A percentile compares a stretch with the other conserved stretches of the same genome.
Evolutionary conservation across 2,888 invertebrate genomes (phyloP).

Genomic region (Agrotis ipsilon): DNA sequence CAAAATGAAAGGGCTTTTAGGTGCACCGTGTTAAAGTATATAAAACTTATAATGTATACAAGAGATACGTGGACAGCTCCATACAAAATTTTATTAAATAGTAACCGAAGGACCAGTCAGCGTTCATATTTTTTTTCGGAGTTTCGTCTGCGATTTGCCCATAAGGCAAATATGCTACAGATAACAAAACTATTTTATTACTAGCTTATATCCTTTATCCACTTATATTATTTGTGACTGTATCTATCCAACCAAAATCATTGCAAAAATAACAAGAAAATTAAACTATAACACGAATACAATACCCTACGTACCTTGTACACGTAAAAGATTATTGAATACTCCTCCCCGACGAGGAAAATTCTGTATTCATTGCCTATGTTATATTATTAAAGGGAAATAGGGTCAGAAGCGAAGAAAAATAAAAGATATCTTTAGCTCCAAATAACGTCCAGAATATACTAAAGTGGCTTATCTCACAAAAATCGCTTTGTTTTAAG

Average conservation of each 20-base stretch:
- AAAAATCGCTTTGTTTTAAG: constrained; percentile 8
- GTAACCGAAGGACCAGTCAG: neutral
- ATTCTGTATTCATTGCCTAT: constrained; percentile 72
- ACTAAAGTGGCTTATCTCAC: constrained; percentile 36
- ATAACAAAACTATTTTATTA: neutral
- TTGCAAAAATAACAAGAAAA: constrained; percentile 43
- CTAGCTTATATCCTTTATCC: neutral
- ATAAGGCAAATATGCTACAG: neutral
- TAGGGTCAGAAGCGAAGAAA: constrained; percentile 77
- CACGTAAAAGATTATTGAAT: constrained; percentile 73
- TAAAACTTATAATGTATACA: neutral
- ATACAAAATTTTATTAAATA: neutral
- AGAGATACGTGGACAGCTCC: neutral
- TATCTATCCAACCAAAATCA: constrained; percentile 7
- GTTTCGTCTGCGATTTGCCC: neutral
- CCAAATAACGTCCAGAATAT: constrained; percentile 60
- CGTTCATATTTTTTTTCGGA: neutral
- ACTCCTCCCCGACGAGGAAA: constrained; percentile 66
- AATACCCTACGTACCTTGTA: constrained; percentile 52
- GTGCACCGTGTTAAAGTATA: neutral
- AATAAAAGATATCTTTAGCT: constrained; percentile 73
- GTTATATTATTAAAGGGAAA: constrained; percentile 78
- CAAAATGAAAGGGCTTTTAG: neutral
- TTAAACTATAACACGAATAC: constrained; percentile 55
- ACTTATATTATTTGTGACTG: neutral